Evolutionary conservation across 2,888 invertebrate species (phyloP), one percentile per base, ranked within the genome.

Genomic region (Zele albiditarsus): DNA sequence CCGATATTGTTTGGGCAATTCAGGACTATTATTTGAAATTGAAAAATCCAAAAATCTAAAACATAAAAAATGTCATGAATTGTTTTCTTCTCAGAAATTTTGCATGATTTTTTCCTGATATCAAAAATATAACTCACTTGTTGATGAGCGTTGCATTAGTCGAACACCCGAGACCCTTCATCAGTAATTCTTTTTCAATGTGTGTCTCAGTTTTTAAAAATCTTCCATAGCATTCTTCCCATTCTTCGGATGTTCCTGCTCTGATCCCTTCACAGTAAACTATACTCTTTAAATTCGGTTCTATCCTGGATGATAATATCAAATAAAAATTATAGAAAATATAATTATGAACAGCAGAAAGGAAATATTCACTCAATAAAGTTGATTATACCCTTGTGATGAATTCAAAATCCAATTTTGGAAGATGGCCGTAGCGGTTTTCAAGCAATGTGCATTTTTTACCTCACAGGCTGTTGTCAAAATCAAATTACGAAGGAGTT

Each of bases 1-100:
- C 53, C 82, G 81, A 70, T 85, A 83, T 23, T 86, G 86, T 53
- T 83, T 84, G 1, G 81, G 82, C 28, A 86, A 67, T 63, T 74
- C 75, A 0, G 78, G 49, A n/a, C 75, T 77, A 46, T 78, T 60
- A 68, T 74, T n/a, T 14, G 42, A 67, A 38, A 78, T 77, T 38
- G 78, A 70, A 69, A 78, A 79, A 75, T 79, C 75, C 10, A 80
- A 71, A 49, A 76, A 77, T 75, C 75, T 75, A 42, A n/a, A 70
- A 46, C 16, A 38, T 23, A 57, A 58, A 27, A 69, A 69, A 63
- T 23, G 28, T 46, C 16, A 16, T 58, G 2, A 46, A 27, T 25
- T 38, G 20, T 38, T 66, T 38, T 57, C 12, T 23, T 25, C 14
- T 20, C 14, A 20, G 20, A 25, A 42, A 57, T 58, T 42, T 38